Evolutionary conservation across 1,140 invertebrate genomes (phyloP).

Genomic region (Psilanteris sp.): DNA sequence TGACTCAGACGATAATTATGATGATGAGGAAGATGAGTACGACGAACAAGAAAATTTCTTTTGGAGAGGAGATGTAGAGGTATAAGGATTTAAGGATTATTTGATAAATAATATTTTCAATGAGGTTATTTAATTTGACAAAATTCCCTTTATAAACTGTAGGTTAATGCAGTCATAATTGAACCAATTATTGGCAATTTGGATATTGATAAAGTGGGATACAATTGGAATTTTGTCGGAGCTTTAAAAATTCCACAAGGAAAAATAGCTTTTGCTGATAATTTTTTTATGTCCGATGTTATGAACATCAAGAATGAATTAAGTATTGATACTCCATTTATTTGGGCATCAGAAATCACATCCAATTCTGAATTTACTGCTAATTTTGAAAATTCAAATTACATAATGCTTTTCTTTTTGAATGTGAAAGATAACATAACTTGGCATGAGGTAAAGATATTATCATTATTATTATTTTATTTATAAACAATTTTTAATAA

Average conservation of each 20-base stretch:
- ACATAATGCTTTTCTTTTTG: slow-evolving; percentile 80
- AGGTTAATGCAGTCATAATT: slow-evolving; percentile 68
- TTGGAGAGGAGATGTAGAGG: slow-evolving; percentile 81
- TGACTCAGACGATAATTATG: slow-evolving; percentile 28
- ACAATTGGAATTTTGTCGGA: slow-evolving; percentile 78
- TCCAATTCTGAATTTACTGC: slow-evolving; percentile 81
- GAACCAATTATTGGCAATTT: slow-evolving; percentile 80
- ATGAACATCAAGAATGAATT: slow-evolving; percentile 85
- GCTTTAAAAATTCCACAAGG: slow-evolving; percentile 80
- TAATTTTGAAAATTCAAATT: slow-evolving; percentile 79
- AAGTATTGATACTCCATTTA: slow-evolving; percentile 83
- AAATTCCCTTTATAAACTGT: slow-evolving; percentile 2
- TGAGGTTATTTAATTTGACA: too few relatives aligned
- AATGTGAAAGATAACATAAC: slow-evolving; percentile 79
- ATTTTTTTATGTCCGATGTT: slow-evolving; percentile 80
- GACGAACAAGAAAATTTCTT: slow-evolving; percentile 78
- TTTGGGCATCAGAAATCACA: slow-evolving; percentile 81
- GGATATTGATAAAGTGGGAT: slow-evolving; percentile 66
- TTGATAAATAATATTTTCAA: too few relatives aligned
- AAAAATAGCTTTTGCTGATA: slow-evolving; percentile 79
- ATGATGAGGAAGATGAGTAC: slow-evolving; percentile 72
- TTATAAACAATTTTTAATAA: too few relatives aligned
- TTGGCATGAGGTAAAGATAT: slow-evolving; percentile 80
- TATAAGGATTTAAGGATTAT: too few relatives aligned
- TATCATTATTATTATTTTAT: too few relatives aligned